These are phyloP conservation scores for Leptodactylus fuscus DNA, from an alignment of 2,113 vertebrate species.

Conservation along the genomic window DNA sequence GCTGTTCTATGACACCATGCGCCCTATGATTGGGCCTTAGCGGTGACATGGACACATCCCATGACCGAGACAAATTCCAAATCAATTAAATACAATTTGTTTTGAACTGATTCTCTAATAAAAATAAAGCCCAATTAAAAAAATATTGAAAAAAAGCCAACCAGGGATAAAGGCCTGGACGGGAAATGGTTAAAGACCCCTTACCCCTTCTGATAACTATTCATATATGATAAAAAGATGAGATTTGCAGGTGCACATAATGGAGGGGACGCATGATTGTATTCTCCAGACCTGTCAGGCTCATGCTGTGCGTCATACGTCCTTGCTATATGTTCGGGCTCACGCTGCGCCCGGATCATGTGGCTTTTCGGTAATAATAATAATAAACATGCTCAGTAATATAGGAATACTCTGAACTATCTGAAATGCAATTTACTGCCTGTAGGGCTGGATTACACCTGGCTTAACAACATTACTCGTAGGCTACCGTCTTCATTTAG, in stretches of 20 bases:
- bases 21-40: too few relatives aligned
- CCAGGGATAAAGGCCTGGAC: too few relatives aligned
- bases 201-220: neutral
- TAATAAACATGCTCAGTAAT: neutral
- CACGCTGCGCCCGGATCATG: neutral
- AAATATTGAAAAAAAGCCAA: too few relatives aligned
- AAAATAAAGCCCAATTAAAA: too few relatives aligned
- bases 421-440: neutral
- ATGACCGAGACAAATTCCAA: too few relatives aligned
- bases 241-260: neutral
- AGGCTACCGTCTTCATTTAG: neutral
- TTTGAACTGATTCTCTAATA: too few relatives aligned
- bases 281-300: neutral
- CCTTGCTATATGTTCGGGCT: neutral
- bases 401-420: conserved; percentile 5
- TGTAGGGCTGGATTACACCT: neutral
- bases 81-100: too few relatives aligned
- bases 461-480: neutral
- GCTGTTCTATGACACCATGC: too few relatives aligned
- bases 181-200: neutral
- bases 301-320: neutral
- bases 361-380: neutral
- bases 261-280: neutral
- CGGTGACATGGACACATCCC: too few relatives aligned
- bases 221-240: neutral